Percentiles rank a stretch among this genome's conserved stretches.
phyloP scores from a whole-genome alignment of 2,113 vertebrate genomes.

The Menidia beryllina region DNA sequence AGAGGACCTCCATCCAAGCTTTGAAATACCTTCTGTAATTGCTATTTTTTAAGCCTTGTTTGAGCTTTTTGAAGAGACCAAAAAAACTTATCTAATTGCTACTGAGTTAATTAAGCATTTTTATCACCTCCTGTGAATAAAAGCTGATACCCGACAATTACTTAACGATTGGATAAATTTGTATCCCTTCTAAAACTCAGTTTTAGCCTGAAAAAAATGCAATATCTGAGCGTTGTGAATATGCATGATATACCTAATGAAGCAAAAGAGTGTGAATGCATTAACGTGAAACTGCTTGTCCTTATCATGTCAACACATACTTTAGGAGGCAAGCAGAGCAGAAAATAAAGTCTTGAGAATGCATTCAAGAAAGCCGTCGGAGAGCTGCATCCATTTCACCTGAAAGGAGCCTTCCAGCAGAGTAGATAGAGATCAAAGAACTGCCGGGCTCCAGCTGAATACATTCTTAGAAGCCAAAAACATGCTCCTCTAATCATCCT shows the following conservation, averaged over 20 bases:
- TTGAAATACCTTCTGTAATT: too few species aligned
- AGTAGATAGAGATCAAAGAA: constrained; percentile 72
- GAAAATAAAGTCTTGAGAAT: constrained; percentile 45
- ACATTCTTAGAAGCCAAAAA: constrained; percentile 43
- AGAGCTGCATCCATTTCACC: constrained; percentile 64
- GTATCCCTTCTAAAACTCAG: too few species aligned
- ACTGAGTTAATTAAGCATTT: too few species aligned
- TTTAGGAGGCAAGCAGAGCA: constrained; percentile 53
- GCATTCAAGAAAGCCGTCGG: constrained; percentile 45
- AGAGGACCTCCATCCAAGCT: too few species aligned
- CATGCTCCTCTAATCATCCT: constrained; percentile 58
- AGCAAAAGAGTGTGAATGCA: constrained; percentile 19
- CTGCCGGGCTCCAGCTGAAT: constrained; percentile 49
- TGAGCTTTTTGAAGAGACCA: too few species aligned
- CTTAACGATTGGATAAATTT: too few species aligned
- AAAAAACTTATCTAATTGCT: too few species aligned
- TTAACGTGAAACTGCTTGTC: constrained; percentile 41
- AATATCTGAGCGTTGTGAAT: neutral
- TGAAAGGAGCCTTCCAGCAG: constrained; percentile 62
- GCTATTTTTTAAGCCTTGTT: too few species aligned
- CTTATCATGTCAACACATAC: constrained; percentile 66
- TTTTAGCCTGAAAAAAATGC: too few species aligned
- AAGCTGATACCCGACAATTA: too few species aligned
- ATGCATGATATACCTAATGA: constrained; percentile 23
- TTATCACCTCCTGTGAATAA: too few species aligned